Conservation (phyloP, 2,797 vertebrate species). For the Dicrostonyx torquatus region DNA sequence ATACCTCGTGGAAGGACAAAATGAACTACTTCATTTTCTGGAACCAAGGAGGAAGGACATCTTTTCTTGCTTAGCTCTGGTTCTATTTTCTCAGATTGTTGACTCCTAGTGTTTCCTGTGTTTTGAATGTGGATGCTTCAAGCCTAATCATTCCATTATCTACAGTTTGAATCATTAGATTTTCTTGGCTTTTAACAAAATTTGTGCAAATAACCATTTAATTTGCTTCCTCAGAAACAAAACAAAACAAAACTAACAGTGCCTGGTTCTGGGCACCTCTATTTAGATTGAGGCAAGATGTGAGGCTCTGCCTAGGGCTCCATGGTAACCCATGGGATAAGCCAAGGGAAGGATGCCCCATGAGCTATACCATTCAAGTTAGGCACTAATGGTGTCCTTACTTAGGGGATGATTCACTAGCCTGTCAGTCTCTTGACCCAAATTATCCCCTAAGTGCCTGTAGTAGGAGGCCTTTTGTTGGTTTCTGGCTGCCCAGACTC, state of each 20-base stretch:
- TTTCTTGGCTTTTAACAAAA: slow-evolving; percentile 34
- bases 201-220: slow-evolving; percentile 21
- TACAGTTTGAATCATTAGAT: neutral
- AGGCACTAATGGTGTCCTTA: neutral
- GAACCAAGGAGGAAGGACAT: neutral
- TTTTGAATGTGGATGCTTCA: neutral
- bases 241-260: neutral
- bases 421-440: neutral
- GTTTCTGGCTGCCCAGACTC: too few relatives aligned
- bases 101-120: slow-evolving; percentile 18
- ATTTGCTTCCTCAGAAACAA: slow-evolving; percentile 11
- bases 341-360: neutral
- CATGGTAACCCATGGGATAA: neutral
- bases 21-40: neutral
- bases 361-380: neutral
- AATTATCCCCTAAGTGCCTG: neutral
- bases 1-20: neutral
- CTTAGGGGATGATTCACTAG: neutral
- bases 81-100: slow-evolving; percentile 42
- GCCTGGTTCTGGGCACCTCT: neutral
- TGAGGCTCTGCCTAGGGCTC: neutral
- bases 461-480: too few relatives aligned
- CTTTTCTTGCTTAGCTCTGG: slow-evolving; percentile 54
- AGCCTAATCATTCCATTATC: neutral
- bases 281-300: neutral